These are phyloP conservation scores for Protobothrops mucrosquamatus DNA, from an alignment of 2,113 vertebrate species.

Conservation along the genomic window DNA sequence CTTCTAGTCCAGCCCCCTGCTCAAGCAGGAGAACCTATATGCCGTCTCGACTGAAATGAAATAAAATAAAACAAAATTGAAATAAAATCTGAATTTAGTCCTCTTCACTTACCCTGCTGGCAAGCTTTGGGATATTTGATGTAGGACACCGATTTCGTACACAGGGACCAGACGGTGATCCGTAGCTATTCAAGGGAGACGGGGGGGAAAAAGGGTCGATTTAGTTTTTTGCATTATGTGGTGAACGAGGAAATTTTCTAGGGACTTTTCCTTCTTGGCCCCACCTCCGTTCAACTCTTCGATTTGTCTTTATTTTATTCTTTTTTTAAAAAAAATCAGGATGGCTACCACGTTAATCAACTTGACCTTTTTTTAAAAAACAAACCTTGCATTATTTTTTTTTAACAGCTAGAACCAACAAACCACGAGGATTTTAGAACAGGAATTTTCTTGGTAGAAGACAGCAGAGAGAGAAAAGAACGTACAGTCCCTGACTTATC, in stretches of 20 bases:
- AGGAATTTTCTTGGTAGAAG: background rate
- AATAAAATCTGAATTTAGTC: rapidly evolving
- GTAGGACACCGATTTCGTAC: conserved; percentile 96
- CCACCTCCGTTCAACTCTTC: background rate
- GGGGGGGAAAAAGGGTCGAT: background rate
- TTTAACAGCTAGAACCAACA: background rate
- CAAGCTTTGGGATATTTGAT: conserved; percentile 98
- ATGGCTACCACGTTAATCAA: background rate
- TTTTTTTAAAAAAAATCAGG: background rate
- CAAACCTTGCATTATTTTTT: background rate
- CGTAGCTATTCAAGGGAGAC: conserved; percentile 77
- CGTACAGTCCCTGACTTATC: no score
- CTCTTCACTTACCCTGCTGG: conserved; percentile 84
- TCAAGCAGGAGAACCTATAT: no score
- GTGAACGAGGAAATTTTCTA: background rate
- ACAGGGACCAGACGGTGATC: conserved; percentile 95
- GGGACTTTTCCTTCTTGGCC: background rate
- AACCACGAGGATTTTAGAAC: background rate
- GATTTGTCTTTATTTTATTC: background rate
- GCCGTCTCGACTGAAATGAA: no score
- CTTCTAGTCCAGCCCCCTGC: no score
- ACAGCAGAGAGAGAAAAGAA: background rate
- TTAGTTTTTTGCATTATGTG: background rate
- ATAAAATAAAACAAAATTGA: no score
- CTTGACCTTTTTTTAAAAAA: background rate